Conservation (phyloP, 2,797 vertebrate species). For the Avahi laniger region DNA sequence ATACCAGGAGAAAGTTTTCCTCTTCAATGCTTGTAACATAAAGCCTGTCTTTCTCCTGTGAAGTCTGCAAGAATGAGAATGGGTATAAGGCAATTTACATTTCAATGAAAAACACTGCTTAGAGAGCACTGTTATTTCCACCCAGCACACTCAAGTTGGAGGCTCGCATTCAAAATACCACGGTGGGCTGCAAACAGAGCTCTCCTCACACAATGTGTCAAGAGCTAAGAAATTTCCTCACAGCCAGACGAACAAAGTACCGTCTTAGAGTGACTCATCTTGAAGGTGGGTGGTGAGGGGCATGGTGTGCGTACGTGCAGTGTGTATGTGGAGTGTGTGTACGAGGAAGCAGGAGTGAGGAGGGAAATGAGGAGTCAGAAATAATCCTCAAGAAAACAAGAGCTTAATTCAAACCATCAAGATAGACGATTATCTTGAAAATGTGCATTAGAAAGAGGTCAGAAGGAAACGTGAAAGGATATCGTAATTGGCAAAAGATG, state of each 20-base stretch:
- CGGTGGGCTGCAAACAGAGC: not conserved
- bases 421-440: not conserved
- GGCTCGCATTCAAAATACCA: not conserved
- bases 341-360: not conserved
- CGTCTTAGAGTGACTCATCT: not conserved
- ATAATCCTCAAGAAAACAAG: not conserved
- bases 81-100: slow-evolving; percentile 29
- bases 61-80: slow-evolving; percentile 30
- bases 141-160: not conserved
- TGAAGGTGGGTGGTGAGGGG: not conserved
- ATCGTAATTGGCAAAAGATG: not conserved
- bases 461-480: not conserved
- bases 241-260: not conserved
- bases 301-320: not conserved
- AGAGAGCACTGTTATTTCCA: not conserved
- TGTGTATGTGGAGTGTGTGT: not conserved
- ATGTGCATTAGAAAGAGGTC: not conserved
- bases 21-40: not conserved
- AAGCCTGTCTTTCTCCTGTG: not conserved
- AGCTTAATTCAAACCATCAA: not conserved
- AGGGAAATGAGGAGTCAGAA: not conserved
- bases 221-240: not conserved
- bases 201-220: not conserved
- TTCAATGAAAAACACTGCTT: slow-evolving; percentile 23
- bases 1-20: not conserved